A percentile compares a stretch with the other conserved stretches of the same genome.
Evolutionary conservation across 2,888 invertebrate species (phyloP).

Genomic region (Idaea straminata): DNA sequence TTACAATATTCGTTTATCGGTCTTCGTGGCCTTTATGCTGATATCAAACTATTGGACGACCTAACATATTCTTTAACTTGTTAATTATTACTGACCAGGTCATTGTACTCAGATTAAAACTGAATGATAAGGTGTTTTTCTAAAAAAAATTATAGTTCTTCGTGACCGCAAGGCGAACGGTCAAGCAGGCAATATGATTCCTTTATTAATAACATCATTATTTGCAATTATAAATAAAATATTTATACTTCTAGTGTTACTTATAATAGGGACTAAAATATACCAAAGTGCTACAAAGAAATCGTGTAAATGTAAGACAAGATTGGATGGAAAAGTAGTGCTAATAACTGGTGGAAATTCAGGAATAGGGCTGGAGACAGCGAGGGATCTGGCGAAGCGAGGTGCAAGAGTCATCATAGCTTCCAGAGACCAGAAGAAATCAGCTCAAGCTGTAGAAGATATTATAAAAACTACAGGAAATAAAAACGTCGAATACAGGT

Average conservation of each 20-base stretch:
- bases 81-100: too few species aligned
- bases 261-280: not conserved
- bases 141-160: too few species aligned
- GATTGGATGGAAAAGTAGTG: conserved; percentile 79
- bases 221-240: not conserved
- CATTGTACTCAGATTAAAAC: too few species aligned
- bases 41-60: too few species aligned
- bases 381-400: conserved; percentile 83
- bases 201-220: not conserved
- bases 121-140: too few species aligned
- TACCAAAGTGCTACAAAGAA: conserved; percentile 18
- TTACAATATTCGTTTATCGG: too few species aligned
- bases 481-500: conserved; percentile 81
- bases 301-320: conserved; percentile 49
- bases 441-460: conserved; percentile 83
- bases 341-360: conserved; percentile 91
- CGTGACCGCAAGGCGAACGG: not conserved
- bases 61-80: too few species aligned
- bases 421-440: conserved; percentile 85
- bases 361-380: conserved; percentile 90
- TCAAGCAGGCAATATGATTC: not conserved
- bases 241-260: not conserved
- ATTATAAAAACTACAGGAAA: conserved; percentile 86
- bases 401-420: conserved; percentile 87
- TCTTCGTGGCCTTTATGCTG: too few species aligned